Base-by-base conservation (phyloP, 1,140 invertebrate species). In the Dysdera silvatica region DNA sequence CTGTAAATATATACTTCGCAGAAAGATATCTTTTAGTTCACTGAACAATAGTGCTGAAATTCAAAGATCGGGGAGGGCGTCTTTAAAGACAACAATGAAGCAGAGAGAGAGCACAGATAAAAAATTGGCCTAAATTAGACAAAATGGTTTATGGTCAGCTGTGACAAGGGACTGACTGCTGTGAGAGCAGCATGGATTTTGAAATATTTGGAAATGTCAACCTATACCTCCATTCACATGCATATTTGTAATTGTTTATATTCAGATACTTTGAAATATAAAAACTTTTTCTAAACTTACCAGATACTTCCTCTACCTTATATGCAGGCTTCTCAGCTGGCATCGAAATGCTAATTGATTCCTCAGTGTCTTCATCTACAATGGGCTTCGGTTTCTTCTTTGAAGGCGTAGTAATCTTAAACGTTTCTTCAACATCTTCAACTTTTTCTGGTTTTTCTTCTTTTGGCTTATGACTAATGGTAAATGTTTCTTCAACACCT, bases 311-410 rank as follows among this genome's bases (percentile, higher is more conserved):
- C 57, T 71, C 69, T 12, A 69, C 65, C 43, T 68, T 55, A 35
- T 66, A 65, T 48, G 66, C 66, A 31, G 61, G 45, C 45, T 72
- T 69, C 51, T 71, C 69, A 6, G 67, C 52, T 18, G 69, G 56
- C 10, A 73, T 37, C 26, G 66, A 68, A 28, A 75, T 59, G 24
- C 69, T 74, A 35, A 74, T 24, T 16, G 63, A 71, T 51, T 69
- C 61, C 57, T 69, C 69, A 55, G 73, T 71, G 33, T 61, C 56
- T 2, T 47, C 51, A 4, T n/a, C 32, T 12, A 59, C 16, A 16
- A 26, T 31, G 1, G 67, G 40, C 45, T 61, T 57, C 43, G 65
- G 65, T 28, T 45, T 59, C 47, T 68, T 68, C 3, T 51, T 41
- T 8, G n/a, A 24, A n/a, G n/a, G n/a, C n/a, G 56, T 52, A 18